These are phyloP conservation scores for Callithrix jacchus DNA, from an alignment of 2,113 vertebrate genomes.

Conservation along the genomic window DNA sequence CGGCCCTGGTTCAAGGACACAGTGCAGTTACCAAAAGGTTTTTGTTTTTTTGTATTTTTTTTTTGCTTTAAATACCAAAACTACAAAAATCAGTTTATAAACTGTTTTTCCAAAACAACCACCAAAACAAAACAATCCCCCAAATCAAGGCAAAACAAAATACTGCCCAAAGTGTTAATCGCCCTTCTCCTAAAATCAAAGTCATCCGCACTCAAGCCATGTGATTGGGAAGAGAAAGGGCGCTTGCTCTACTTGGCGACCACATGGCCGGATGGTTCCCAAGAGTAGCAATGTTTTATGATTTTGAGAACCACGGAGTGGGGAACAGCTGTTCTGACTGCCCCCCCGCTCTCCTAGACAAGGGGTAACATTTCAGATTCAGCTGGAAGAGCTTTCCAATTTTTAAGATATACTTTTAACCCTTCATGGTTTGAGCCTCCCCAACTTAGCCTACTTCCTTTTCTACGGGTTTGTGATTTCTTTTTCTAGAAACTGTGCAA, in stretches of 20 bases:
- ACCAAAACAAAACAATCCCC: conserved; percentile 67
- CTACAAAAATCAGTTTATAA: conserved; percentile 87
- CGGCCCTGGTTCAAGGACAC: conserved; percentile 44
- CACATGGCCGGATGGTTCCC: conserved; percentile 42
- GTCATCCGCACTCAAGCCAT: conserved; percentile 59
- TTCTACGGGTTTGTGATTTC: conserved; percentile 54
- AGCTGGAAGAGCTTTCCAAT: conserved; percentile 66
- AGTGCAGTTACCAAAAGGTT: conserved; percentile 78
- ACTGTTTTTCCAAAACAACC: conserved; percentile 76
- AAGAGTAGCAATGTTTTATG: conserved; percentile 8
- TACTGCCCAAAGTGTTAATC: conserved; percentile 69
- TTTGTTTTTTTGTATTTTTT: background rate
- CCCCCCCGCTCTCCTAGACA: background rate
- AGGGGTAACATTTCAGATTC: conserved; percentile 60
- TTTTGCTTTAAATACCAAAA: conserved; percentile 87
- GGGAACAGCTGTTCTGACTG: conserved; percentile 22
- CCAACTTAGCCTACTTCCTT: background rate
- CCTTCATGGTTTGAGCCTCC: conserved; percentile 1
- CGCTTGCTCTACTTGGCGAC: conserved; percentile 40
- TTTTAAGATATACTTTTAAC: conserved; percentile 52
- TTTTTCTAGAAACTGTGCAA: conserved; percentile 81
- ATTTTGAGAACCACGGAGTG: conserved; percentile 45
- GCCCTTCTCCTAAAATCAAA: conserved; percentile 71
- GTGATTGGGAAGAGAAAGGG: conserved; percentile 61
- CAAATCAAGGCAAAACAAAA: conserved; percentile 68